A percentile compares a stretch with the other conserved stretches of the same genome.
phyloP scores from a whole-genome alignment of 2,797 vertebrate species.

The Orestias chungarensis region DNA sequence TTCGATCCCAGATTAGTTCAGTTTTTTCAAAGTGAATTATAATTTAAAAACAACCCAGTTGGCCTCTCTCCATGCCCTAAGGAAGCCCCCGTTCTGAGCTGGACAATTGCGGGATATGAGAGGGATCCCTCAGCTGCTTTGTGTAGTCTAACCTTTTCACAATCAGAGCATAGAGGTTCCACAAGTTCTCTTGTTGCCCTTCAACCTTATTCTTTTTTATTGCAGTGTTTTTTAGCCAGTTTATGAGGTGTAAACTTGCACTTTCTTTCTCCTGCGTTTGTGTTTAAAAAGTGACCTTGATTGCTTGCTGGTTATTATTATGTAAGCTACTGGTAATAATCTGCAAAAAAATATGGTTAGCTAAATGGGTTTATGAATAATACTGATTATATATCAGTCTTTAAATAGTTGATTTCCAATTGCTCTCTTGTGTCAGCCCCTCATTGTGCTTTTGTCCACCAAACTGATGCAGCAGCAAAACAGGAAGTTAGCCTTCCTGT shows the following conservation, averaged over 20 bases:
- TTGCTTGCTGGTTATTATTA: constrained; percentile 6
- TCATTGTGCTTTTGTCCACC: constrained; percentile 56
- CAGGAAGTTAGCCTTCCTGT: constrained; percentile 81
- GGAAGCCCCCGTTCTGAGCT: constrained; percentile 61
- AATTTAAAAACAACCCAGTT: constrained; percentile 26
- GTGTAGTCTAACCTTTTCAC: constrained; percentile 10
- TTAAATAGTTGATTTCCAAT: neutral
- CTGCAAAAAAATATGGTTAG: constrained; percentile 18
- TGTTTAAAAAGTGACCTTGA: neutral
- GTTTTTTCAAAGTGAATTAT: constrained; percentile 17
- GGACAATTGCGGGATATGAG: constrained; percentile 81
- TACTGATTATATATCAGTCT: constrained; percentile 5
- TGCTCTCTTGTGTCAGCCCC: constrained; percentile 42
- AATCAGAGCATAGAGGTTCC: constrained; percentile 12
- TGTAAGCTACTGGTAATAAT: constrained; percentile 22
- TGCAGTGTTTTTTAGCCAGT: neutral
- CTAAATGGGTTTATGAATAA: constrained; percentile 18
- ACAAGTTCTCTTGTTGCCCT: constrained; percentile 26
- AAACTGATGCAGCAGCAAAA: constrained; percentile 73
- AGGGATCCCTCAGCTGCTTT: constrained; percentile 30
- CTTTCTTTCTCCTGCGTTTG: neutral
- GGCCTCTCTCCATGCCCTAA: constrained; percentile 44
- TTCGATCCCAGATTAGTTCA: neutral
- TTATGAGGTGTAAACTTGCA: neutral
- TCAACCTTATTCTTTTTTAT: constrained; percentile 7